Evolutionary conservation across 2,888 invertebrate genomes (phyloP).

Genomic region (Neoaliturus tenellus): DNA sequence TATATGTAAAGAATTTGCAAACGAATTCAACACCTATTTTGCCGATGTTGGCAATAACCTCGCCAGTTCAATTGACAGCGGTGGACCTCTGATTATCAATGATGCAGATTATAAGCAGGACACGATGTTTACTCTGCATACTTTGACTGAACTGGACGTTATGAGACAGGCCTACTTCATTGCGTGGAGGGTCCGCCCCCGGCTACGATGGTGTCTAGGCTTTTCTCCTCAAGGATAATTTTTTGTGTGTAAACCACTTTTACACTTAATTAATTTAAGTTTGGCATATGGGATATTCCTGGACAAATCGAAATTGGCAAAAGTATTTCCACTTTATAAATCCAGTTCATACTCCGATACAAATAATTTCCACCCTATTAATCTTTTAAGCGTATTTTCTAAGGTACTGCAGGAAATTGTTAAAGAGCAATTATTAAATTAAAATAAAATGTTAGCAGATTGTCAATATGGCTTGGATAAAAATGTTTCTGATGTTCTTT

Average conservation of each 20-base stretch:
- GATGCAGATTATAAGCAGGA: not conserved
- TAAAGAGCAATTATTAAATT: not conserved
- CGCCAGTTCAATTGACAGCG: conserved; percentile 37
- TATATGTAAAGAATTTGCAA: conserved; percentile 1
- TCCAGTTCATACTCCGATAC: conserved; percentile 28
- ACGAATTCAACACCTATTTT: conserved; percentile 44
- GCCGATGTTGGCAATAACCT: conserved; percentile 32
- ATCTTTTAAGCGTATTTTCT: conserved; percentile 46
- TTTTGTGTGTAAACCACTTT: conserved; percentile 38
- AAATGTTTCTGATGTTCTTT: no score
- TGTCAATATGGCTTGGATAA: conserved; percentile 22
- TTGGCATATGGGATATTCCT: conserved; percentile 55
- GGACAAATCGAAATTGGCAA: conserved; percentile 55
- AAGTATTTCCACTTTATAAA: conserved; percentile 56
- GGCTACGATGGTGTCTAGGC: conserved; percentile 54
- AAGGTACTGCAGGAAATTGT: conserved; percentile 57
- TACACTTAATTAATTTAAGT: conserved; percentile 57
- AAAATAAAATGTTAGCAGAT: conserved; percentile 14
- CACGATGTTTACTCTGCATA: not conserved
- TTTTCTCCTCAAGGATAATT: conserved; percentile 44
- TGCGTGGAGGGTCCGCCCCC: conserved; percentile 52
- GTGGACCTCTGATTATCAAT: conserved; percentile 18
- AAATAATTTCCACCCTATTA: conserved; percentile 56
- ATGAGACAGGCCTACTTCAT: conserved; percentile 2
- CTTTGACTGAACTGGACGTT: conserved; percentile 41